phyloP scores from a whole-genome alignment of 2,113 vertebrate genomes.

The Xiphias gladius region DNA sequence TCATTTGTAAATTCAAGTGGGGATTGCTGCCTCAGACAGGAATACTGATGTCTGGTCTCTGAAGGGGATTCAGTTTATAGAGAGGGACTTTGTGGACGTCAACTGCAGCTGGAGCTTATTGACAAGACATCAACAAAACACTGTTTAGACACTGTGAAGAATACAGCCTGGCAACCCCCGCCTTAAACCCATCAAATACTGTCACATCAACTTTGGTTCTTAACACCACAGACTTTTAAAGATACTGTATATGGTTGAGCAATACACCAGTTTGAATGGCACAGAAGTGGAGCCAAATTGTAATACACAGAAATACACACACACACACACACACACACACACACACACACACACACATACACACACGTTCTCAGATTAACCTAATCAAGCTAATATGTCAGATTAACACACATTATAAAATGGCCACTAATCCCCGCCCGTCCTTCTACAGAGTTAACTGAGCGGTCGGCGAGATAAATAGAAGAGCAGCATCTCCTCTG shows the following conservation, averaged over 20 bases:
- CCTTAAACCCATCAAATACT: background rate
- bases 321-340: conserved; percentile 23
- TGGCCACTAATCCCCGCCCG: conserved; percentile 50
- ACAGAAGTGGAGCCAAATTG: conserved; percentile 3
- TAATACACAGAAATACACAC: conserved; percentile 18
- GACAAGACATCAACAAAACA: conserved; percentile 33
- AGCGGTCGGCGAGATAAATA: conserved; percentile 48
- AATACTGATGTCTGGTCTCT: conserved; percentile 18
- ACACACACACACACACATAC: conserved; percentile 5
- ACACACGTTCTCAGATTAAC: conserved; percentile 50
- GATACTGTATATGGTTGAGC: background rate
- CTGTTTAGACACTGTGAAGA: conserved; percentile 29
- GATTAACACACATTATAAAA: conserved; percentile 73
- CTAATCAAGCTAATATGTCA: conserved; percentile 68
- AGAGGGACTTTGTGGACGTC: background rate
- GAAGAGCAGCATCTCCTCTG: conserved; percentile 2
- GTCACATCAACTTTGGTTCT: conserved; percentile 12
- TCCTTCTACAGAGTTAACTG: conserved; percentile 48
- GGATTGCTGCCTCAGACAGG: background rate
- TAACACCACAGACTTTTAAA: conserved; percentile 13
- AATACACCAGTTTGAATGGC: background rate
- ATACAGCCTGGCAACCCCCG: conserved; percentile 22
- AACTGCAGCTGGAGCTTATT: conserved; percentile 28
- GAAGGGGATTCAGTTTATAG: conserved; percentile 8
- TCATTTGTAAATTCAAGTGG: conserved; percentile 13